Percentiles rank a stretch among this genome's conserved stretches.
phyloP scores from a whole-genome alignment of 2,888 invertebrate genomes.

The Amiota communis region DNA sequence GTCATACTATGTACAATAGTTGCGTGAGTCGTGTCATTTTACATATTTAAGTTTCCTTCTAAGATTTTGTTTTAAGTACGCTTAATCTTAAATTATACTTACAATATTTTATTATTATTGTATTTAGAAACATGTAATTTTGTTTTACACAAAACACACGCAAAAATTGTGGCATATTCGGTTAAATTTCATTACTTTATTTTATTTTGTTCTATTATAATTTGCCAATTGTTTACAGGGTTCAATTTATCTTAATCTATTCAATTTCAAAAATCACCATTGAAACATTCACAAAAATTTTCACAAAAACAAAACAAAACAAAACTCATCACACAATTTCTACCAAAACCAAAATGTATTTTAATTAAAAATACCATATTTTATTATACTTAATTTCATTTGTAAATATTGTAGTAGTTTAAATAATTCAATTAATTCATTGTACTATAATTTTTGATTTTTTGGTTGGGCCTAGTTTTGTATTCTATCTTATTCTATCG shows the following conservation, averaged over 20 bases:
- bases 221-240: conserved; percentile 26
- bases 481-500: no score
- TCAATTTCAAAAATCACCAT: background rate
- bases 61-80: conserved; percentile 33
- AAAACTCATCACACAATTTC: conserved; percentile 23
- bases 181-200: background rate
- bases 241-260: background rate
- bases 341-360: conserved; percentile 41
- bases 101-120: no score
- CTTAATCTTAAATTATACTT: no score
- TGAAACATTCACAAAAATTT: background rate
- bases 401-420: background rate
- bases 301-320: background rate
- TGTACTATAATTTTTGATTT: background rate
- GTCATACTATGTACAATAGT: no score
- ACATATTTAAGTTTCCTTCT: conserved; percentile 54
- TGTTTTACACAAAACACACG: conserved; percentile 15
- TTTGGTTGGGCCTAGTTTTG: conserved; percentile 1
- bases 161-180: conserved; percentile 32
- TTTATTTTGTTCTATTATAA: no score
- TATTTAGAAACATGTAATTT: conserved; percentile 30
- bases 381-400: background rate
- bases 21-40: conserved; percentile 4
- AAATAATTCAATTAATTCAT: background rate
- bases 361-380: conserved; percentile 13